phyloP scores from a whole-genome alignment of 2,888 invertebrate species.

The Leucoma salicis region DNA sequence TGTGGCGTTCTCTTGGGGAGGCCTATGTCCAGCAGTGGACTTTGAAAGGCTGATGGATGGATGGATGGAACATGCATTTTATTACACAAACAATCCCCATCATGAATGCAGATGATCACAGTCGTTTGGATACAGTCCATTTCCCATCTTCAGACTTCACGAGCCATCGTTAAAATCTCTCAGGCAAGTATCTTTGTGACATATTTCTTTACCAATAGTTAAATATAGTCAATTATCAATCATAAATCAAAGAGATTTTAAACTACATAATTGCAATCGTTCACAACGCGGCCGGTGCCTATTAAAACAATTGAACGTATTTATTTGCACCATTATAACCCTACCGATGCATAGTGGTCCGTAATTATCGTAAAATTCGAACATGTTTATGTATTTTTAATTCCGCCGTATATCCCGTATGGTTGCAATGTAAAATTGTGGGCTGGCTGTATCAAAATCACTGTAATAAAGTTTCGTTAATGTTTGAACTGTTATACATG shows the following conservation, averaged over 20 bases:
- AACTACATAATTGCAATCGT: conserved; percentile 28
- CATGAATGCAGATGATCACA: too few species aligned
- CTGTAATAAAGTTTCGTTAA: conserved; percentile 70
- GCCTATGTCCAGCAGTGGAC: too few species aligned
- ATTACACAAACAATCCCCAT: too few species aligned
- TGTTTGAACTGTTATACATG: conserved; percentile 38
- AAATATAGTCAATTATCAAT: too few species aligned
- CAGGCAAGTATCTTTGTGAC: too few species aligned
- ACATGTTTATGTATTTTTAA: conserved; percentile 80
- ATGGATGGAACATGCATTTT: too few species aligned
- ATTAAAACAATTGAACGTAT: conserved; percentile 48
- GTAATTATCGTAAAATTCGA: conserved; percentile 77
- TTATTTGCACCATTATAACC: conserved; percentile 63
- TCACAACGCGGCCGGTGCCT: conserved; percentile 28
- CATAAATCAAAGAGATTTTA: conserved; percentile 8
- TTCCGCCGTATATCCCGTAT: conserved; percentile 61
- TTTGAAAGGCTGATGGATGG: too few species aligned
- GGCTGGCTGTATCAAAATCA: conserved; percentile 62
- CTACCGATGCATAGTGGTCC: conserved; percentile 63
- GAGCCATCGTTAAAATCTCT: too few species aligned
- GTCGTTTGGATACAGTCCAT: too few species aligned
- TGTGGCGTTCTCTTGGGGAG: too few species aligned
- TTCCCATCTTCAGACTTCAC: too few species aligned
- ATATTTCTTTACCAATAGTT: too few species aligned
- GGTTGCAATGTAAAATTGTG: conserved; percentile 57